Conservation (phyloP, 2,797 vertebrate species). For the Melanotaenia maccullochi region DNA sequence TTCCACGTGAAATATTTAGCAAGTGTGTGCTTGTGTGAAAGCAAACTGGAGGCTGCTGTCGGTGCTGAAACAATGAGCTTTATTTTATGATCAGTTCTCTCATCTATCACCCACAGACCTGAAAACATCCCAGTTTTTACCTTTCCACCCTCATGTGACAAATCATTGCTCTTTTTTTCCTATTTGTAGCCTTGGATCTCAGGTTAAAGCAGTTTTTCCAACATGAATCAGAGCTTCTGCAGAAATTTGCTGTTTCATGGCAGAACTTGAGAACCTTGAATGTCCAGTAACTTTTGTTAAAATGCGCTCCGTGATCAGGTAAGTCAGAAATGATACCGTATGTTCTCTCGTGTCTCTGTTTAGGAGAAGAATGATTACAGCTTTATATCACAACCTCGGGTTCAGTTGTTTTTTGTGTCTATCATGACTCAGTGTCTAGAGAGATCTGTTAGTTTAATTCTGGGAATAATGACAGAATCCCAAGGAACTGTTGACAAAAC, state of each 20-base stretch:
- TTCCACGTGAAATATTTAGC: not conserved
- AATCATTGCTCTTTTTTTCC: not conserved
- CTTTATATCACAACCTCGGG: too few relatives aligned
- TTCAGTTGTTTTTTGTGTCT: not conserved
- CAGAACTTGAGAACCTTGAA: not conserved
- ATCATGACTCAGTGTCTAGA: not conserved
- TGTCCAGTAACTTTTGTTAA: not conserved
- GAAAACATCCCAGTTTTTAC: slow-evolving; percentile 1
- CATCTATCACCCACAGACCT: not conserved
- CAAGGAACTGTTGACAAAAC: not conserved
- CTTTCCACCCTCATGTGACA: not conserved
- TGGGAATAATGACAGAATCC: not conserved
- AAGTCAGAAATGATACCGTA: not conserved
- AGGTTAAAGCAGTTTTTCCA: not conserved
- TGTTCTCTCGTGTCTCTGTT: not conserved
- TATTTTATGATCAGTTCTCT: not conserved
- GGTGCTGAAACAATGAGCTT: not conserved
- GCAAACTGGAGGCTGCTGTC: not conserved
- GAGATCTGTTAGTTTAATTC: not conserved
- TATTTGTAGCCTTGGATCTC: not conserved
- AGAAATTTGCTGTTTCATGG: slow-evolving; percentile 1
- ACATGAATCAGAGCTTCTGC: slow-evolving; percentile 5
- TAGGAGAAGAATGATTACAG: not conserved
- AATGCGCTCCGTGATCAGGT: not conserved
- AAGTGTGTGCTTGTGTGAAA: not conserved